A percentile compares a stretch with the other conserved stretches of the same genome.
Conservation (phyloP, 2,888 invertebrate species). For the Drosophila aldrichi region DNA sequence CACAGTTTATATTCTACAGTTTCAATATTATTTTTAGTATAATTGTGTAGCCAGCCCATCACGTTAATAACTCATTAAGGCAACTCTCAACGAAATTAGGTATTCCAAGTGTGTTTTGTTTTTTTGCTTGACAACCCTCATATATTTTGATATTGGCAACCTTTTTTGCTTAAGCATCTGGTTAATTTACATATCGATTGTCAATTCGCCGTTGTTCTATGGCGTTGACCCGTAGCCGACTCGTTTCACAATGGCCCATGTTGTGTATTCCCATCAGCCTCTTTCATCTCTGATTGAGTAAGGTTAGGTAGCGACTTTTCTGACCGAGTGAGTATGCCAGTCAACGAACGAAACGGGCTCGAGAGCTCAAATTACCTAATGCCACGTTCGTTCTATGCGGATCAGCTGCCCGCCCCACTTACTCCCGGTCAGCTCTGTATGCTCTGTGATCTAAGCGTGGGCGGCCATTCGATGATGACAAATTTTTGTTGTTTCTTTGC, state of each 20-base stretch:
- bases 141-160: constrained; percentile 19
- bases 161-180: constrained; percentile 33
- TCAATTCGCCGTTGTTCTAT: constrained; percentile 54
- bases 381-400: constrained; percentile 49
- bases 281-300: constrained; percentile 62
- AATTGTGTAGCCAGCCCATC: constrained; percentile 34
- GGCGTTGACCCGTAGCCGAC: constrained; percentile 63
- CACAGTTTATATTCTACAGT: constrained; percentile 31
- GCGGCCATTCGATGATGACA: constrained; percentile 66
- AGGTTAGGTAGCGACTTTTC: constrained; percentile 50
- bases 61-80: constrained; percentile 49
- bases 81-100: constrained; percentile 34
- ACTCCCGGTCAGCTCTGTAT: not conserved
- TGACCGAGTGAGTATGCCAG: constrained; percentile 63
- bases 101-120: constrained; percentile 8
- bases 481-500: constrained; percentile 38
- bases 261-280: constrained; percentile 36
- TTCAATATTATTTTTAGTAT: constrained; percentile 24
- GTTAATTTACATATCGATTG: constrained; percentile 71
- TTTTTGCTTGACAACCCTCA: constrained; percentile 19
- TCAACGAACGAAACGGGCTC: constrained; percentile 49
- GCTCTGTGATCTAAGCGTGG: constrained; percentile 45
- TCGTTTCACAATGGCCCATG: constrained; percentile 43
- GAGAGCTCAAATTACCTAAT: constrained; percentile 51
- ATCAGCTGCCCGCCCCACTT: constrained; percentile 15